These are phyloP conservation scores for Battus philenor DNA, from an alignment of 1,140 invertebrate genomes.

Conservation along the genomic window DNA sequence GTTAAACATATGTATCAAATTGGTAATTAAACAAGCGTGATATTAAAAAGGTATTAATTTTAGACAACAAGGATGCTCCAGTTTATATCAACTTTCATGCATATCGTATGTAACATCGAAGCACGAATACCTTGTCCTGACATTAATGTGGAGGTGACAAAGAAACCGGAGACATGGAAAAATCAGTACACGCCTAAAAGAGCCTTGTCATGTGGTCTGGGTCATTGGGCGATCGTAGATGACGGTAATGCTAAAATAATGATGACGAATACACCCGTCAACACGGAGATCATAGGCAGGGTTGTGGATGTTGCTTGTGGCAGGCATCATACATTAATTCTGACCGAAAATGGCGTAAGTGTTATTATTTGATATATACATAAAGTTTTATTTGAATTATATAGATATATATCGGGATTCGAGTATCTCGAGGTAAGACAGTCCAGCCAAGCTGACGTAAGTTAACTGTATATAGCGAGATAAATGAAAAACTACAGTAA, in stretches of 20 bases:
- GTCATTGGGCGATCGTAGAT: slow-evolving; percentile 55
- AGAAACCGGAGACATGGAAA: slow-evolving; percentile 51
- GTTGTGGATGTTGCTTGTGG: slow-evolving; percentile 59
- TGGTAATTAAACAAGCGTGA: no score
- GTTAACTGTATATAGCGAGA: no score
- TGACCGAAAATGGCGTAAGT: slow-evolving; percentile 66
- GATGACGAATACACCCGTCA: slow-evolving; percentile 41
- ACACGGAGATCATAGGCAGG: slow-evolving; percentile 52
- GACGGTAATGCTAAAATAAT: slow-evolving; percentile 53
- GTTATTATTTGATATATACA: slow-evolving; percentile 1
- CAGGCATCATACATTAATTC: slow-evolving; percentile 56
- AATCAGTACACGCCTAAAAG: slow-evolving; percentile 40
- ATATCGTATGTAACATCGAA: slow-evolving; percentile 43
- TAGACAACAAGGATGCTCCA: slow-evolving; percentile 57
- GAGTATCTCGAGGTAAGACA: no score
- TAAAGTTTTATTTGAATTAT: neutral
- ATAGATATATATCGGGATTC: neutral
- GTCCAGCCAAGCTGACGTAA: no score
- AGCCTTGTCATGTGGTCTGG: slow-evolving; percentile 46
- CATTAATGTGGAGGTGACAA: slow-evolving; percentile 34
- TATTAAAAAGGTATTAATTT: slow-evolving; percentile 16
- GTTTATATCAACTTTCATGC: slow-evolving; percentile 54
- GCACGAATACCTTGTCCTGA: slow-evolving; percentile 44
- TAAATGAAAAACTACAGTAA: no score
- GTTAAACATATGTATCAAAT: neutral